These are phyloP conservation scores for Melanchra persicariae DNA, from an alignment of 2,888 invertebrate genomes.

Conservation along the genomic window DNA sequence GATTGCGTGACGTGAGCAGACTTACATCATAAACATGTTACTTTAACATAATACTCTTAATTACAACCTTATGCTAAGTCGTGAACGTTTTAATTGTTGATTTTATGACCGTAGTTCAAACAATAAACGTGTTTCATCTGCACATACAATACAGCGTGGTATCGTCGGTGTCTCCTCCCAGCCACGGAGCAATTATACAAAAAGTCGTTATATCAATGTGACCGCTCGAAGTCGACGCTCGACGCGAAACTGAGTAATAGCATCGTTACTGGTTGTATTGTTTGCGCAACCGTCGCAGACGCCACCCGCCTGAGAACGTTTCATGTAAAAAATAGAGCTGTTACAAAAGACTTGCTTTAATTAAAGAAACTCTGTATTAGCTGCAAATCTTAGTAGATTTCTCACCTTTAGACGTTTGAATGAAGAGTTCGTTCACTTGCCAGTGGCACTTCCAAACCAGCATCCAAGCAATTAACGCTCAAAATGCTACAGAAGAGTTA, in stretches of 20 bases:
- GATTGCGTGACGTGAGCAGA: slow-evolving; percentile 3
- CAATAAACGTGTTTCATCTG: slow-evolving; percentile 20
- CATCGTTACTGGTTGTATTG: slow-evolving; percentile 53
- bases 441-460: slow-evolving; percentile 6
- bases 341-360: slow-evolving; percentile 35
- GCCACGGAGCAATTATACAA: slow-evolving; percentile 49
- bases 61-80: slow-evolving; percentile 6
- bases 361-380: slow-evolving; percentile 29
- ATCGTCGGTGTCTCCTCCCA: slow-evolving; percentile 27
- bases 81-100: slow-evolving; percentile 14
- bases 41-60: slow-evolving; percentile 16
- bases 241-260: slow-evolving; percentile 43
- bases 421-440: background rate
- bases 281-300: slow-evolving; percentile 51
- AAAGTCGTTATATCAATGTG: slow-evolving; percentile 58
- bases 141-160: slow-evolving; percentile 13
- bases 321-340: slow-evolving; percentile 25
- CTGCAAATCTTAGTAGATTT: slow-evolving; percentile 19
- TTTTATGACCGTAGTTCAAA: slow-evolving; percentile 24
- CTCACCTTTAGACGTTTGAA: background rate
- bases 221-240: slow-evolving; percentile 32
- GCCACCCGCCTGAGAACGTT: slow-evolving; percentile 43
- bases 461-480: background rate
- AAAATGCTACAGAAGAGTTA: background rate
- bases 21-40: slow-evolving; percentile 8